Evolutionary conservation across 2,113 vertebrate species (phyloP), one percentile per base, ranked within the genome.

Genomic region (Labrus mixtus): DNA sequence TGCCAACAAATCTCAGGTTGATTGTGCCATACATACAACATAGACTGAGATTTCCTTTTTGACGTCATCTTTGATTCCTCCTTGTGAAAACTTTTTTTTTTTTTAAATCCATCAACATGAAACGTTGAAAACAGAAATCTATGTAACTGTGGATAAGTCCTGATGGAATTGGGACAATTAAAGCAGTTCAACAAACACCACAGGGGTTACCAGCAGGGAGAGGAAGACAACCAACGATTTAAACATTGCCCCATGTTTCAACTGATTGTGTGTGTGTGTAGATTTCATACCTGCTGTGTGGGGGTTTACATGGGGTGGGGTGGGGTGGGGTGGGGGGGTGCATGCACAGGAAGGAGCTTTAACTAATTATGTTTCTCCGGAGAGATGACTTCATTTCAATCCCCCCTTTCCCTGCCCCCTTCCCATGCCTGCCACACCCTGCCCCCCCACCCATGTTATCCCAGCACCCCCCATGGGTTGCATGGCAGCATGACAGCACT

Each of bases 381-480:
- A 87, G 87, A 79, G 78, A 94, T 93, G 86, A 94, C 91, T 82
- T 95, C 92, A 95, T 90, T 78, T 41, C 56, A 58, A 71, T 79
- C 80, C 70, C 51, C 57, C 62, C 60, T 71, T 63, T 62, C 59
- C 65, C 48, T n/a, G n/a, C 59, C 64, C 80, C 75, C 66, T 13
- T 10, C 48, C 51, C 69, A 73, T 41, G n/a, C 82, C 75, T 66
- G 50, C 87, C 78, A 77, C 77, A 54, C 55, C 78, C 66, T 19
- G 12, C 76, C 61, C 80, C 69, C 57, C 53, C 54, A 58, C 13
- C 48, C 59, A 20, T 19, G 60, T 63, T 51, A 55, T 39, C 66
- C 53, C 65, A 59, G 60, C 75, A 73, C 71, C 73, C 61, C 77
- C 68, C 76, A 45, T 66, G 53, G 53, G 56, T 29, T 76, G 29